Evolutionary conservation across 2,797 vertebrate genomes (phyloP), one percentile per base, ranked within the genome.

Genomic region (Gadopsis bispinosus): DNA sequence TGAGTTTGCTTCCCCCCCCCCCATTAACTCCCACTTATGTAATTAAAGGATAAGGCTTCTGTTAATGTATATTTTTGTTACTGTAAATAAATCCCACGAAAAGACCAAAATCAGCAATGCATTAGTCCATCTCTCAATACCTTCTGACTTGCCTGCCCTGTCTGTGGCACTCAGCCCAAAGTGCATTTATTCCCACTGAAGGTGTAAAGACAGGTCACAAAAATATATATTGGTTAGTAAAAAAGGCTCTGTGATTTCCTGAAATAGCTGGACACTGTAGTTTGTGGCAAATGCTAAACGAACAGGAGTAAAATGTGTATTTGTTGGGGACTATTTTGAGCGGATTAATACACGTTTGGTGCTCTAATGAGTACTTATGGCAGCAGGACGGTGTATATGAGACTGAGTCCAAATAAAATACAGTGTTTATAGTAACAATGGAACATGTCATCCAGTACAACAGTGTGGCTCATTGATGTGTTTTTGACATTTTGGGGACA

Each of bases 1-100:
- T 63, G 45, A 76, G 29, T 65, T 69, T 64, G 12, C 26, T 41
- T 33, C 60, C 47, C 51, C n/a, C 17, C 3, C 10, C 39, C 53
- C 35, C 37, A 68, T 43, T 62, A 20, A 69, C 43, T 53, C 64
- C 68, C 45, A 66, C 60, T 56, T 55, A 17, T 77, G 70, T 71
- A 16, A 53, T 77, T 56, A 59, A 31, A 75, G 13, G 19, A 55
- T 12, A 33, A 22, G n/a, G 60, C 13, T 50, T 41, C n/a, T 3
- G 4, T 63, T 56, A 48, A 48, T 71, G 35, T 63, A 62, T 41
- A 8, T 41, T 13, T 62, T 41, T 73, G 19, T 47, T 29, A 29
- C 19, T 62, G 13, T 33, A n/a, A 26, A 33, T 14, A n/a, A 54
- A 67, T 60, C 22, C 54, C 43, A 29, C 20, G 13, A 11, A 64